Percentiles rank a stretch among this genome's conserved stretches.
Evolutionary conservation across 2,113 vertebrate species (phyloP).

Genomic region (Ardeotis arabs): DNA sequence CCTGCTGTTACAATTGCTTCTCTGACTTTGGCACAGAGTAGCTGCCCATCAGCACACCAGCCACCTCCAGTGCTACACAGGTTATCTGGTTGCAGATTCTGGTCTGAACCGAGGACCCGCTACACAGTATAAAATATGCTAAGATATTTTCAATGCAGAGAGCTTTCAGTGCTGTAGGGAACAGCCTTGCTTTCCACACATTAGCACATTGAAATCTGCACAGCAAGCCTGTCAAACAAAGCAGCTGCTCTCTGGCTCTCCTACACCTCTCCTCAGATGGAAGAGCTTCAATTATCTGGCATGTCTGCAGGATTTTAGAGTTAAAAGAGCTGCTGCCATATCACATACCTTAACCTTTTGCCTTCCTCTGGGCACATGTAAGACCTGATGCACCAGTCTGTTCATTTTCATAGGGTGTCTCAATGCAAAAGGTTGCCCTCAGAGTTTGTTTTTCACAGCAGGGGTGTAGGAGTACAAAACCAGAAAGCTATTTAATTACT

Average conservation of each 20-base stretch:
- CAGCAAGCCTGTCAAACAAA: neutral
- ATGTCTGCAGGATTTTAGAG: neutral
- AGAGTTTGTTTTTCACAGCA: neutral
- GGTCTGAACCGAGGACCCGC: neutral
- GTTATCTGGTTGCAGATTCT: neutral
- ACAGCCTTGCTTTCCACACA: neutral
- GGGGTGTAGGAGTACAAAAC: neutral
- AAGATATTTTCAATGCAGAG: neutral
- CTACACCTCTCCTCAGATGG: neutral
- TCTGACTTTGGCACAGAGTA: neutral
- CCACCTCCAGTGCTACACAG: accelerated
- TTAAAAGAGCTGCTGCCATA: neutral
- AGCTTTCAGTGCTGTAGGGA: neutral
- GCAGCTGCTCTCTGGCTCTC: slow-evolving; percentile 29
- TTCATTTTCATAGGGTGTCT: accelerated
- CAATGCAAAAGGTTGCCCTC: neutral
- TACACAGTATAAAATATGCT: neutral
- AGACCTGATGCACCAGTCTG: neutral
- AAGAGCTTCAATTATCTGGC: neutral
- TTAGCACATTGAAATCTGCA: neutral
- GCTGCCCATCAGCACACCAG: neutral
- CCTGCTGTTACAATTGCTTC: neutral
- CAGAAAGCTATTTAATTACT: neutral
- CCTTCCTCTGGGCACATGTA: neutral
- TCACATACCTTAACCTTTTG: neutral